Base-by-base conservation (phyloP, 2,113 vertebrate species). In the Gymnobelideus leadbeateri region DNA sequence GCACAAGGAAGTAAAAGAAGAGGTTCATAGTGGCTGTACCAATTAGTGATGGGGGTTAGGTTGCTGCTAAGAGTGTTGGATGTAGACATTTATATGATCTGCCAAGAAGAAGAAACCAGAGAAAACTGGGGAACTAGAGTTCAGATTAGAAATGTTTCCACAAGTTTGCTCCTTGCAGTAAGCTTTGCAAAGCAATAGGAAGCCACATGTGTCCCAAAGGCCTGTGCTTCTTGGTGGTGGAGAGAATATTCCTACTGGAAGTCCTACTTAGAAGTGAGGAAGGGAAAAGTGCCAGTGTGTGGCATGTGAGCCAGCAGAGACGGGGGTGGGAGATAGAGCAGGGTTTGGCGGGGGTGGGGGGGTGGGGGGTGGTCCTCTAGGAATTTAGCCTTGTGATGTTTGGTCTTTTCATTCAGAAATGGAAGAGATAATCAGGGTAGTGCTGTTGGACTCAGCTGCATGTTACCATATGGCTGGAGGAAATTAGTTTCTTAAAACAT, bases 311-410 rank as follows among this genome's bases (percentile, higher is more conserved):
- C 68, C 68, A 84, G n/a, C 8, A 6, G 52, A 16, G 52, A 19
- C 0, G 3, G 52, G 52, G 24, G 25, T 3, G 54, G 54, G 19
- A 16, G 6, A 1, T 8, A 0, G 68, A 0, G 1, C 16, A 26
- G 16, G 68, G 68, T 2, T 19, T 3, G 37, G 37, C 37, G 37
- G 4, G 7, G 16, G 14, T 16, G 61, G 3, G 68, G 37, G 4
- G 7, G 16, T n/a, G 68, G 37, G 4, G 7, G 16, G 14, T 16
- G 61, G 3, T 21, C n/a, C 68, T 84, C 37, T 16, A 43, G 37
- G 16, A 84, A 84, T 84, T 84, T 23, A 84, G 68, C n/a, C n/a
- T 84, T 68, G 28, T 68, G 31, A 68, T 68, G 57, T 68, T 68
- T 37, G 37, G n/a, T n/a, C n/a, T 84, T 84, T 84, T 43, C 16